A percentile compares a stretch with the other conserved stretches of the same genome.
phyloP scores from a whole-genome alignment of 2,888 invertebrate species.

The Caenorhabditis sp. region DNA sequence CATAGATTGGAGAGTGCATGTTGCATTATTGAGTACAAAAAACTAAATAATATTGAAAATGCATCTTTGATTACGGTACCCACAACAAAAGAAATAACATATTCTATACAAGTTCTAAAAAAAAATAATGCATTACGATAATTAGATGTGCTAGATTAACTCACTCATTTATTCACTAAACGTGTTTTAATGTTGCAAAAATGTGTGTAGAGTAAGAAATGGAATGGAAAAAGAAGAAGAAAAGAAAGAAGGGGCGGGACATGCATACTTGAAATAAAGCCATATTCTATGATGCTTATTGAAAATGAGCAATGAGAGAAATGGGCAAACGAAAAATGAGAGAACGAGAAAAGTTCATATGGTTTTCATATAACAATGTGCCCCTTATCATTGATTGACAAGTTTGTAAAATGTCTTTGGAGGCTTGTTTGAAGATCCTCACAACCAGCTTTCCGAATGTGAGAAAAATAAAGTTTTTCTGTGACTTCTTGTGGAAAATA shows the following conservation, averaged over 20 bases:
- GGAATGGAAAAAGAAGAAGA: neutral
- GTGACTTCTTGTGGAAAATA: too few relatives aligned
- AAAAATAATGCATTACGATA: neutral
- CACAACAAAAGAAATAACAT: neutral
- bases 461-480: too few relatives aligned
- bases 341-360: neutral
- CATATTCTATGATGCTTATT: constrained; percentile 1
- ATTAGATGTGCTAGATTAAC: neutral
- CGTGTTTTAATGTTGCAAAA: neutral
- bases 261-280: neutral
- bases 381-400: neutral
- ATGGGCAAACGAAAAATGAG: neutral
- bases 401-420: neutral
- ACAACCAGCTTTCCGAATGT: too few relatives aligned
- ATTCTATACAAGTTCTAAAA: neutral
- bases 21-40: too few relatives aligned
- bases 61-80: neutral
- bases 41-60: too few relatives aligned
- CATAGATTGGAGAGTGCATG: too few relatives aligned
- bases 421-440: too few relatives aligned
- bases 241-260: neutral
- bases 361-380: neutral
- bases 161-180: neutral
- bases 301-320: neutral
- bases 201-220: neutral